Evolutionary conservation across 2,797 vertebrate genomes (phyloP).

Genomic region (Urocyon cinereoargenteus): DNA sequence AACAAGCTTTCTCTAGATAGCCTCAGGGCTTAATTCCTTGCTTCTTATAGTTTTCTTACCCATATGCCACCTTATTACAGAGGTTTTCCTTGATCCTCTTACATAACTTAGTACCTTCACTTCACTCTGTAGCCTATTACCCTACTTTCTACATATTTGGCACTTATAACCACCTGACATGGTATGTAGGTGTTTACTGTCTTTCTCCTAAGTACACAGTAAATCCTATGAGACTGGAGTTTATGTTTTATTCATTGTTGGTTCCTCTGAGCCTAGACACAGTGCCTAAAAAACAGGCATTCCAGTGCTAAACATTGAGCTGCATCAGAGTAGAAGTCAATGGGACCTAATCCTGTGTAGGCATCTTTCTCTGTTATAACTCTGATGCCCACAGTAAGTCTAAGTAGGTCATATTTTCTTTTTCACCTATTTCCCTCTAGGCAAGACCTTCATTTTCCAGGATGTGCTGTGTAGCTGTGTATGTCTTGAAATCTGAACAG

Average conservation of each 20-base stretch:
- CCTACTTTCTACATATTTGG: background rate
- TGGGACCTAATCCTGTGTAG: background rate
- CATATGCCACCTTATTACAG: background rate
- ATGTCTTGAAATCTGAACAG: background rate
- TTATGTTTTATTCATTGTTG: background rate
- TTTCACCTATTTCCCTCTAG: conserved; percentile 38
- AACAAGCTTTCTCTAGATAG: background rate
- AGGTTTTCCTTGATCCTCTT: background rate
- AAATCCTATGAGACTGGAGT: background rate
- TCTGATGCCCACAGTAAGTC: background rate
- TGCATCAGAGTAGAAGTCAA: background rate
- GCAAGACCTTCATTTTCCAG: background rate
- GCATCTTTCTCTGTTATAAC: conserved; percentile 33
- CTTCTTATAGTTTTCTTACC: background rate
- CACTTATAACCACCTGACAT: background rate
- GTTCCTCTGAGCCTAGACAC: background rate
- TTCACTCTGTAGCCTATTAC: background rate
- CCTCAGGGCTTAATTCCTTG: background rate
- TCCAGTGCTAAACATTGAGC: background rate
- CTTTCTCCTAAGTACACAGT: background rate
- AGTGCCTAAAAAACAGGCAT: background rate
- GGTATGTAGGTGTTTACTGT: background rate
- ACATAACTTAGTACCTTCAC: background rate
- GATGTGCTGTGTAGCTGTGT: background rate
- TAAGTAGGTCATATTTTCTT: conserved; percentile 44